Base-by-base conservation (phyloP, 2,888 invertebrate genomes). In the Napeogenes sylphis region DNA sequence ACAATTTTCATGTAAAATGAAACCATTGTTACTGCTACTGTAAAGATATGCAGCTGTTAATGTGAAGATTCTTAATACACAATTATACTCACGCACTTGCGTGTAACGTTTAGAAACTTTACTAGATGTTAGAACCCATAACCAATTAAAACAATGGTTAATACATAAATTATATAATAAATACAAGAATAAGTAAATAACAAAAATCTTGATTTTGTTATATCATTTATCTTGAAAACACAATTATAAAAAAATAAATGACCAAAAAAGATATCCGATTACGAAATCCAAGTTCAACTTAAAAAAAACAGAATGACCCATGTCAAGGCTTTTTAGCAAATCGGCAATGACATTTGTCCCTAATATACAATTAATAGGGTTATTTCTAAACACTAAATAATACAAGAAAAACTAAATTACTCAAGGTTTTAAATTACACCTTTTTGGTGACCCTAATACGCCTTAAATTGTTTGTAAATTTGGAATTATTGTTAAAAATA, bases 241-340 rank as follows among this genome's bases (percentile, higher is more conserved):
- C 4, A 30, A 8, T 45, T 6, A 46, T 10, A 38, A 38, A 38
- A 6, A 38, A 6, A 8, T 3, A 1, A 6, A 6, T 38, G 8
- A 38, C 8, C 5, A 38, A 38, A 38, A 38, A 38, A 38, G 38
- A 42, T 42, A 55, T 10, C 35, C 8, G 63, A 51, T 61, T 77
- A 68, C 75, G 64, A 79, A 75, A 79, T 59, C 12, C 38, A 45
- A 68, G 67, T 72, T 73, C 70, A 73, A 70, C 70, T 75, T 75
- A 73, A 73, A 71, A 70, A 68, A 69, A 62, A 58, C 69, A 66
- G 70, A 69, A 67, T 64, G 72, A 70, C 78, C 72, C 57, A 69
- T 76, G 81, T 78, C 80, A 81, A 80, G 82, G 81, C 51, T 61
- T 38, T 21, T 56, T 63, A 62, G 53, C 60, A 65, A 59, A 69